Base-by-base conservation (phyloP, 2,113 vertebrate species). In the Mola mola region DNA sequence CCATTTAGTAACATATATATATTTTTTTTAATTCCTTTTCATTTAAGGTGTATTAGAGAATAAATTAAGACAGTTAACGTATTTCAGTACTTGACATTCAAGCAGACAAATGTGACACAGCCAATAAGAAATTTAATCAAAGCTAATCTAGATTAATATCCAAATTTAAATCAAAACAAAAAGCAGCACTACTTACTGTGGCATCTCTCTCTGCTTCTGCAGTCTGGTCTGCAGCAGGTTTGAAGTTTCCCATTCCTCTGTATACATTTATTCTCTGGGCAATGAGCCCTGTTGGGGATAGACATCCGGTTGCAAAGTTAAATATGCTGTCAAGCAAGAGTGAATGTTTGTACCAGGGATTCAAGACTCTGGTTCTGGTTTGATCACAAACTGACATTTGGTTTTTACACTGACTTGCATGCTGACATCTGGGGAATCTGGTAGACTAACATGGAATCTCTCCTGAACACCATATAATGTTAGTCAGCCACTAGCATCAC, bases 261-360 rank as follows among this genome's bases (percentile, higher is more conserved):
- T 97, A 92, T 0, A 98, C 89, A 21, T 96, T 98, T 82, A 98
- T 97, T 76, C 92, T 90, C 48, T 92, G 94, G 36, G 96, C 95
- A 6, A 92, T 96, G 81, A 97, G 90, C 21, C 91, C 93, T 20
- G 94, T 89, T 36, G 94, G 85, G 89, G 82, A 57, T 40, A 82
- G 11, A 81, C 36, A 1, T 48, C 82, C 79, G 51, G 29, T 0
- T 21, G 22, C 41, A 66, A 28, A 66, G 64, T 9, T 48, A 60
- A 75, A 71, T 28, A 79, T 43, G 36, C 49, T 49, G 60, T 60
- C 63, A 79, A n/a, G n/a, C 16, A 15, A 16, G 10, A 51, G 8
- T 48, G 15, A 65, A 28, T 61, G 31, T 21, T 36, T 78, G 16
- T 16, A 47, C 3, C 13, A 25, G 22, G 55, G 41, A 41, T 52